Conservation (phyloP, 2,888 invertebrate genomes). For the Cerastoderma edule region DNA sequence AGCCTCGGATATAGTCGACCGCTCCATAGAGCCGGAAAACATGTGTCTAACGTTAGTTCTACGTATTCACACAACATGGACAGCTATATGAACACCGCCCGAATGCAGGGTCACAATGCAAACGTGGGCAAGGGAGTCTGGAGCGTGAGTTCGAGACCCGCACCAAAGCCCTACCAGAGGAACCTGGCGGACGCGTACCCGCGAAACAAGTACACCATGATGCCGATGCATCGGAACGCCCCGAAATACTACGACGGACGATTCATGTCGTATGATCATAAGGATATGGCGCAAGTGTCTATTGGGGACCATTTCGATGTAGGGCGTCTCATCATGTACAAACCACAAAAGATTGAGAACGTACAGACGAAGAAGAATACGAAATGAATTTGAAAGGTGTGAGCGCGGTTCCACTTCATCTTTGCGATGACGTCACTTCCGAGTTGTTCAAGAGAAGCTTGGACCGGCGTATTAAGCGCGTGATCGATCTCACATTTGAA, state of each 20-base stretch:
- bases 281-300: slow-evolving; percentile 34
- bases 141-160: slow-evolving; percentile 47
- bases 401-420: slow-evolving; percentile 72
- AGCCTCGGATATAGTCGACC: not conserved
- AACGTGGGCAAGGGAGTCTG: slow-evolving; percentile 35
- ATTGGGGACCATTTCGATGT: slow-evolving; percentile 19
- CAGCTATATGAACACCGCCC: slow-evolving; percentile 38
- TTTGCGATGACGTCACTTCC: slow-evolving; percentile 72
- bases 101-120: slow-evolving; percentile 43
- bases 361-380: slow-evolving; percentile 75
- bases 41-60: slow-evolving; percentile 10
- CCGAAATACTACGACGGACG: slow-evolving; percentile 72
- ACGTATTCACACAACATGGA: slow-evolving; percentile 31
- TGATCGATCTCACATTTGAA: not conserved
- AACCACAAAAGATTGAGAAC: slow-evolving; percentile 75
- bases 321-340: slow-evolving; percentile 75
- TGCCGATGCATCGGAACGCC: slow-evolving; percentile 64
- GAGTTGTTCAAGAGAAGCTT: slow-evolving; percentile 69
- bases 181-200: slow-evolving; percentile 79
- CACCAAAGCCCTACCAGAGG: slow-evolving; percentile 64
- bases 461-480: slow-evolving; percentile 28
- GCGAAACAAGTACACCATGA: slow-evolving; percentile 79
- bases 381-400: slow-evolving; percentile 65
- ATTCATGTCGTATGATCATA: slow-evolving; percentile 54
- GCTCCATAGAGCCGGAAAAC: not conserved